Base-by-base conservation (phyloP, 2,113 vertebrate species). In the Eulemur rufifrons region DNA sequence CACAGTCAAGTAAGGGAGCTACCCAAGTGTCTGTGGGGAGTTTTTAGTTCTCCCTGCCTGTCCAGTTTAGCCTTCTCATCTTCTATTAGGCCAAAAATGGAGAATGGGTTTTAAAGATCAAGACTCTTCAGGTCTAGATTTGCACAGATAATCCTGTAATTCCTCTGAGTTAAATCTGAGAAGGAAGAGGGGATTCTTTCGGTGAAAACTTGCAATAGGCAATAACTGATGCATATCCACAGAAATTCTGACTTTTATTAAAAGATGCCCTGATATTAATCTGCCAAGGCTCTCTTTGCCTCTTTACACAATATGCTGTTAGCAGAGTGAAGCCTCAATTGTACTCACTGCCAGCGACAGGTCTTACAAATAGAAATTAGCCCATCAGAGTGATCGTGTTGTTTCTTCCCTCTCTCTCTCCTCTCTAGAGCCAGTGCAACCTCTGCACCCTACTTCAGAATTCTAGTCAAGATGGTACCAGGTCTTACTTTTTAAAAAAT, bases 401-500 rank as follows among this genome's bases (percentile, higher is more conserved):
- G 20, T 42, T 86, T 87, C 78, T 74, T 86, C 56, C 6, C 20
- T 54, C 42, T 27, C 3, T 42, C 25, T 64, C 14, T 74, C 64
- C 68, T 84, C n/a, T 74, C 74, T 78, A 73, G 27, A 89, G 13
- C 68, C 17, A 27, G 8, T 64, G 4, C 52, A 74, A 42, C 32
- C 21, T 92, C 78, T 82, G 23, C 7, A n/a, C 61, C 6, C 56
- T 42, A 6, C 45, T 89, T 86, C 34, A 64, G 25, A 91, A 77
- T 83, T 95, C 73, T 56, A 39, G 20, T 92, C 34, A 89, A 91
- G 21, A n/a, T 64, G 42, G 83, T 80, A 6, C 83, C 66, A 80
- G 59, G 18, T 34, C 47, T 59, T 89, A n/a, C 15, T 52, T 91
- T 94, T 76, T 54, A 80, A 95, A 98, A 95, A 97, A 93, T 89